Evolutionary conservation across 2,113 vertebrate genomes (phyloP), one percentile per base, ranked within the genome.

Genomic region (Microcebus murinus): DNA sequence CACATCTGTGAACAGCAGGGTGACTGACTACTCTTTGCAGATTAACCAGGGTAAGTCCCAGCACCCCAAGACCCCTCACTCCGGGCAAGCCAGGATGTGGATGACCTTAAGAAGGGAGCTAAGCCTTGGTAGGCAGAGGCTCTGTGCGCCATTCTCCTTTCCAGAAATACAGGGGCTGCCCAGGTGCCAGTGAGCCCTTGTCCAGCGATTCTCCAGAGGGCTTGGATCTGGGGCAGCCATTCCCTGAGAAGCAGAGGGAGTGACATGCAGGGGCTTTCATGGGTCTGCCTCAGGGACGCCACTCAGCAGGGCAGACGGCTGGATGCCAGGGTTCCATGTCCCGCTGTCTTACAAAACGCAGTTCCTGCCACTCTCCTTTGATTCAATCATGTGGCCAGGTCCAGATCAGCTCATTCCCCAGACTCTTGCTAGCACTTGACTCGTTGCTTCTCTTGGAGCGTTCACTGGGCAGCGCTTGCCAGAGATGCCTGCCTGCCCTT

Each of bases 401-500:
- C 45, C 52, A 65, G 45, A 34, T 42, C 50, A 6, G 67, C 14
- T 67, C 45, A 21, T 45, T 82, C 48, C 27, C 12, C 17, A 50
- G 88, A 68, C 18, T 95, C 83, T 52, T 25, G 52, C 68, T 65
- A 42, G 48, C 34, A 14, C 31, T 21, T 34, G 84, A 92, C 67
- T 83, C 39, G 0, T 13, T 13, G 74, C 84, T 96, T 87, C 79
- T 61, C 84, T 90, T 83, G 68, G 84, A 89, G 36, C 34, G 15
- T 57, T 81, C 36, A 20, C 18, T 63, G 25, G 15, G 67, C 73
- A 82, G 83, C 20, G 36, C 61, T 86, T 34, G 34, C 61, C 87
- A 77, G 95, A 52, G 68, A 34, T 79, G 36, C 23, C 74, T 87
- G 59, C 52, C 45, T 86, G 80, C 17, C 59, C 74, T 94, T 90